Evolutionary conservation across 2,888 invertebrate genomes (phyloP).

Genomic region (Pristionchus japonicus): DNA sequence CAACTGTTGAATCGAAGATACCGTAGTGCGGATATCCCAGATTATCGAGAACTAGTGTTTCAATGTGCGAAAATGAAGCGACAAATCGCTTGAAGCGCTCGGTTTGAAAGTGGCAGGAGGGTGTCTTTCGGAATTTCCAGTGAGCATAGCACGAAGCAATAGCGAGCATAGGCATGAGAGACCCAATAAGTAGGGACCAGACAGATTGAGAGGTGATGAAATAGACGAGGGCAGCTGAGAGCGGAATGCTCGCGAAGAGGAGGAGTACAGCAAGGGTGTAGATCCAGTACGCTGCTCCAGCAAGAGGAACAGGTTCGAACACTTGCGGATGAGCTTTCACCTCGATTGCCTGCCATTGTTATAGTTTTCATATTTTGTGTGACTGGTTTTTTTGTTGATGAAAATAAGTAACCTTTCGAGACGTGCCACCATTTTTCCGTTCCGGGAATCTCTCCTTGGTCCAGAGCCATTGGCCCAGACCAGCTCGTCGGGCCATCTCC

Average conservation of each 20-base stretch:
- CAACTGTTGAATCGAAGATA: neutral
- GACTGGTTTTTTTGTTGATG: no score
- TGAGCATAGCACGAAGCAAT: neutral
- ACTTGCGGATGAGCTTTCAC: neutral
- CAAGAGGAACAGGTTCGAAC: neutral
- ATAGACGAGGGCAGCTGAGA: neutral
- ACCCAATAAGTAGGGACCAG: neutral
- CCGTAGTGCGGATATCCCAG: neutral
- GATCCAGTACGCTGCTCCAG: neutral
- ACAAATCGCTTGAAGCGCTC: neutral
- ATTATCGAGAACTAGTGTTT: neutral
- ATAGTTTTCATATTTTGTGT: no score
- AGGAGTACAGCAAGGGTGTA: neutral
- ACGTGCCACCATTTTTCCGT: no score
- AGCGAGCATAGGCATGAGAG: neutral
- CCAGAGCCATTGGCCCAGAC: neutral
- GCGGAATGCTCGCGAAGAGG: neutral
- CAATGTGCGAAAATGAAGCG: neutral
- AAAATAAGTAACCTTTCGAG: no score
- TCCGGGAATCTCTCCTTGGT: neutral
- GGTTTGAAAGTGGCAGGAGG: neutral
- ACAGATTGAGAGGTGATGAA: neutral
- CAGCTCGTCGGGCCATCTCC: neutral
- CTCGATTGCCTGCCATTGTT: neutral
- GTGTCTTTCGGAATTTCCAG: neutral